These are phyloP conservation scores for Drosophila repleta DNA, from an alignment of 1,140 invertebrate genomes.

Conservation along the genomic window DNA sequence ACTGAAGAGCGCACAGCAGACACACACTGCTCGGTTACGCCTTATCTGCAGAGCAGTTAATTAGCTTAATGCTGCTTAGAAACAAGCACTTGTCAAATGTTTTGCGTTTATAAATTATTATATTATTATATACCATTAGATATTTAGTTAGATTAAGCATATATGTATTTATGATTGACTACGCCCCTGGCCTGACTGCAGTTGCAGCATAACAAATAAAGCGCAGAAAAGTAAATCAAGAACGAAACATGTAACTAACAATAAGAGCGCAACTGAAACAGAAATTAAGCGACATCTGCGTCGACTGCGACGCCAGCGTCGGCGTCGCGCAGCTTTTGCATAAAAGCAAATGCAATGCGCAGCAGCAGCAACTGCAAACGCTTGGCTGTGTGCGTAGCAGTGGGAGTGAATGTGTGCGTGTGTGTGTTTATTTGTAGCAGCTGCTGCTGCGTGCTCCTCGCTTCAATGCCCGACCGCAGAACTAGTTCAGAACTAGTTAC, in stretches of 20 bases:
- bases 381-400: constrained; percentile 13
- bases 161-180: neutral
- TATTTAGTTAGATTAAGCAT: too few species aligned
- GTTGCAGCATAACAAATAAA: constrained; percentile 48
- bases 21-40: constrained; percentile 23
- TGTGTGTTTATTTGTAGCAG: constrained; percentile 1
- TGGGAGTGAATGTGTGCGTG: constrained; percentile 8
- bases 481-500: constrained; percentile 43
- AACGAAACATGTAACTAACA: constrained; percentile 53
- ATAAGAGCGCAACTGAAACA: constrained; percentile 58
- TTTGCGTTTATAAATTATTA: neutral
- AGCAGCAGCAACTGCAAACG: constrained; percentile 57
- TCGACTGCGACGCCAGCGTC: constrained; percentile 33
- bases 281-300: constrained; percentile 53
- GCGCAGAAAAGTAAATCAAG: constrained; percentile 51
- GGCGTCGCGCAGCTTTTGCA: constrained; percentile 37
- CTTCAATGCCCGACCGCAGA: constrained; percentile 20
- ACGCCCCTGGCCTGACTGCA: constrained; percentile 47
- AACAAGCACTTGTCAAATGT: constrained; percentile 25
- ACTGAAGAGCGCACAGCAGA: constrained; percentile 27
- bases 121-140: too few species aligned
- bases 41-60: constrained; percentile 47
- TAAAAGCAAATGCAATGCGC: constrained; percentile 60
- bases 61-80: constrained; percentile 25
- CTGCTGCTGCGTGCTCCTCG: constrained; percentile 34